A percentile compares a stretch with the other conserved stretches of the same genome.
phyloP scores from a whole-genome alignment of 2,888 invertebrate species.

The Ormyrus thymus region DNA sequence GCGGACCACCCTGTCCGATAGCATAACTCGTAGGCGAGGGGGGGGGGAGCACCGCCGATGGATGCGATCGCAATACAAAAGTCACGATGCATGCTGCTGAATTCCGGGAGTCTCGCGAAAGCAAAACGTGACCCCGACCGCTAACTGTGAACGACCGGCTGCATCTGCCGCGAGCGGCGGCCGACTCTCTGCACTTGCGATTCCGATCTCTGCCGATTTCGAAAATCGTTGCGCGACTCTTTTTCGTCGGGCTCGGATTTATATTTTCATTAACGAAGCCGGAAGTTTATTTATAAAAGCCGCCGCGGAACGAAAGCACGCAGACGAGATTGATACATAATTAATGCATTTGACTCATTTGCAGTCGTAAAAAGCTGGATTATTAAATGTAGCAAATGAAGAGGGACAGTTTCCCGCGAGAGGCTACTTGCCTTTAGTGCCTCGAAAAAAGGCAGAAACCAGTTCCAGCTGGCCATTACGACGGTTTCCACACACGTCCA shows the following conservation, averaged over 20 bases:
- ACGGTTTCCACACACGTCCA: neutral
- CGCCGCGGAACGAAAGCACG: neutral
- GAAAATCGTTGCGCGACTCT: no score
- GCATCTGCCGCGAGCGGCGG: neutral
- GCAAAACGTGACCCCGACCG: slow-evolving; percentile 26
- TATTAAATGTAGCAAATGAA: slow-evolving; percentile 16
- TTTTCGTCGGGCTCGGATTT: no score
- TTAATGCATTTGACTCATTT: slow-evolving; percentile 20
- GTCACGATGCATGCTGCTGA: slow-evolving; percentile 6
- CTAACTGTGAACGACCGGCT: slow-evolving; percentile 11
- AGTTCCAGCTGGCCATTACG: neutral
- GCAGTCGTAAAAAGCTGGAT: slow-evolving; percentile 7
- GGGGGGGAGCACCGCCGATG: neutral
- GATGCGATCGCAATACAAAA: slow-evolving; percentile 13
- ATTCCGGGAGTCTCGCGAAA: slow-evolving; percentile 24
- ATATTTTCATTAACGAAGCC: no score
- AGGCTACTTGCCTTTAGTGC: neutral
- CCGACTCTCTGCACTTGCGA: neutral
- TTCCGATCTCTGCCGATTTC: no score
- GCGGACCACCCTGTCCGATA: slow-evolving; percentile 32
- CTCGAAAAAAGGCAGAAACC: slow-evolving; percentile 3
- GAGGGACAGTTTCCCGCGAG: slow-evolving; percentile 5
- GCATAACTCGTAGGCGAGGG: neutral
- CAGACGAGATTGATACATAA: neutral
- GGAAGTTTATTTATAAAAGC: neutral